These are phyloP conservation scores for Apodemus speciosus DNA, from an alignment of 2,113 vertebrate genomes.

Conservation along the genomic window DNA sequence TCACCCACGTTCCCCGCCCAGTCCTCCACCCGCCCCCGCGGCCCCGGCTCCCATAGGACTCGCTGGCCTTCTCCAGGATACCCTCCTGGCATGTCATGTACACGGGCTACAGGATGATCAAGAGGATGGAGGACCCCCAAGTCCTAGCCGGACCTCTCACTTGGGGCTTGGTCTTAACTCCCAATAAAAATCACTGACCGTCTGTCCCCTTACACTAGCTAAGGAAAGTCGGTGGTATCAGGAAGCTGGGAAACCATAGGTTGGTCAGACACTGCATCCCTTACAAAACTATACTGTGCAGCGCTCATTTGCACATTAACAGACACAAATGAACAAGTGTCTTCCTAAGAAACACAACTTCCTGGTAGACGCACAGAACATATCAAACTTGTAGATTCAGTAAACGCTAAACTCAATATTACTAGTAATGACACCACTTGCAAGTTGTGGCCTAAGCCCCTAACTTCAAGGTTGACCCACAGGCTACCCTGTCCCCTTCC, in stretches of 20 bases:
- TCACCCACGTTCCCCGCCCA: slow-evolving; percentile 71
- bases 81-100: slow-evolving; percentile 5
- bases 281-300: not conserved
- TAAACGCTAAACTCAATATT: not conserved
- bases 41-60: slow-evolving; percentile 1
- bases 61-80: slow-evolving; percentile 59
- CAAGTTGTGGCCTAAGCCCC: not conserved
- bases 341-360: slow-evolving; percentile 67
- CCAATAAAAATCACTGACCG: not conserved
- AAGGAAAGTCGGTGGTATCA: not conserved
- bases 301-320: slow-evolving; percentile 50
- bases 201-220: slow-evolving; percentile 16
- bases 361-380: not conserved
- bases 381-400: not conserved
- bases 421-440: slow-evolving; percentile 22
- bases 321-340: slow-evolving; percentile 45
- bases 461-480: not conserved
- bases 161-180: not conserved
- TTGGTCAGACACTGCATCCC: not conserved
- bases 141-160: not conserved
- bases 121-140: not conserved
- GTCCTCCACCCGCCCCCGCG: slow-evolving; percentile 17
- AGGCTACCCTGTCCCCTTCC: not conserved
- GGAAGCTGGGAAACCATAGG: not conserved
- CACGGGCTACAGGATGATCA: not conserved